phyloP scores from a whole-genome alignment of 2,888 invertebrate genomes.

The Saturnia pavonia region DNA sequence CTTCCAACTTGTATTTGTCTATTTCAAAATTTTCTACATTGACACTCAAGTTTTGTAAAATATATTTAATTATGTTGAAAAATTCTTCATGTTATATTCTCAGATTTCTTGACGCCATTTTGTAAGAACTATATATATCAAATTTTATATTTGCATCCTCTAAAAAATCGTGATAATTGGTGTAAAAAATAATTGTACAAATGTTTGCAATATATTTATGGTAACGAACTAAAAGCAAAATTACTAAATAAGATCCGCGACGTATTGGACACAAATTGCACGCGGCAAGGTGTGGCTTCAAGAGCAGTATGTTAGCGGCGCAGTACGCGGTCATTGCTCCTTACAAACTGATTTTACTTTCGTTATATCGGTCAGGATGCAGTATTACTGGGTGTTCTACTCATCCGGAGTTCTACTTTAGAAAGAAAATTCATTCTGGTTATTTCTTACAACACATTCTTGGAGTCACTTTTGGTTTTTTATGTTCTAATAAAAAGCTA shows the following conservation, averaged over 20 bases:
- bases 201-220: background rate
- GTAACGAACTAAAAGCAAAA: background rate
- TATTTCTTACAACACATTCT: conserved; percentile 7
- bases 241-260: conserved; percentile 8
- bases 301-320: conserved; percentile 69
- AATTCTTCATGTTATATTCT: no score
- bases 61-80: no score
- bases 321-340: conserved; percentile 64
- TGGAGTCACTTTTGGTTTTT: background rate
- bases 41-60: no score
- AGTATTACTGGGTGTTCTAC: conserved; percentile 12
- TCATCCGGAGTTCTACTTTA: conserved; percentile 15
- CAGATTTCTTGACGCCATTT: no score
- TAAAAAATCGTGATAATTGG: background rate
- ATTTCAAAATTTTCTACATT: no score
- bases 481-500: background rate
- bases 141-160: no score
- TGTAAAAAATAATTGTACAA: background rate
- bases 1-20: no score
- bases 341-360: conserved; percentile 72
- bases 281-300: conserved; percentile 43
- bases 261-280: conserved; percentile 20
- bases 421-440: conserved; percentile 7
- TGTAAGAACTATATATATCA: no score
- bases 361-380: conserved; percentile 58